These are phyloP conservation scores for Montipora capitata DNA, from an alignment of 92 coral and sea anemone genomes.

Conservation along the genomic window DNA sequence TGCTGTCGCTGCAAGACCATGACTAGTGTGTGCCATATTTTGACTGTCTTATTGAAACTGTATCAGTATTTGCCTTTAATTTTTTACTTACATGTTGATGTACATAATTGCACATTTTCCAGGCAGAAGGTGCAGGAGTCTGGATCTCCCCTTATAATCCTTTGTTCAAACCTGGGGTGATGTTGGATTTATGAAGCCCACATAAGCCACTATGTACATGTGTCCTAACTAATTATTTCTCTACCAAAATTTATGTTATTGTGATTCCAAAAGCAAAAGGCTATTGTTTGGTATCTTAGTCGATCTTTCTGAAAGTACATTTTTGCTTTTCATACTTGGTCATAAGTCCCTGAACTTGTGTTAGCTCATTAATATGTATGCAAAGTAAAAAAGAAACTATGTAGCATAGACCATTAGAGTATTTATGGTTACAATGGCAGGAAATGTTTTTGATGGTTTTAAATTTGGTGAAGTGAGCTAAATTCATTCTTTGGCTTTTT, in stretches of 20 bases:
- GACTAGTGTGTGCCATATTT: neutral
- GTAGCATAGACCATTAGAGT: neutral
- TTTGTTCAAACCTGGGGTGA: conserved; percentile 1
- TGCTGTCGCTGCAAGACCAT: conserved; percentile 63
- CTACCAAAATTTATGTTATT: neutral
- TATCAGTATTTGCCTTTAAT: neutral
- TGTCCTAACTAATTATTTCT: neutral
- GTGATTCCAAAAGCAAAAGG: neutral
- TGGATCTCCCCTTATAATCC: neutral
- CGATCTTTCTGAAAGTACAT: neutral
- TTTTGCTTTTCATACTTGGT: neutral
- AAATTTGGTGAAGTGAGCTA: neutral
- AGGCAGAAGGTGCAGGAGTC: conserved; percentile 4
- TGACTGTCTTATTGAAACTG: conserved; percentile 3
- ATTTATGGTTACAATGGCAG: neutral
- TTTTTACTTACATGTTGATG: neutral
- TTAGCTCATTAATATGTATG: no score
- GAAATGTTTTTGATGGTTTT: neutral
- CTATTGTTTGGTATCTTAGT: neutral
- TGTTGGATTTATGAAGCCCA: neutral
- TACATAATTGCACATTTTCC: neutral
- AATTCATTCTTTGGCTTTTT: neutral
- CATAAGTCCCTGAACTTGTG: conserved; percentile 5
- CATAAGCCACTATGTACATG: neutral
- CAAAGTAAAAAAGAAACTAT: neutral